These are phyloP conservation scores for Spodoptera litura DNA, from an alignment of 1,140 invertebrate species.

Conservation along the genomic window DNA sequence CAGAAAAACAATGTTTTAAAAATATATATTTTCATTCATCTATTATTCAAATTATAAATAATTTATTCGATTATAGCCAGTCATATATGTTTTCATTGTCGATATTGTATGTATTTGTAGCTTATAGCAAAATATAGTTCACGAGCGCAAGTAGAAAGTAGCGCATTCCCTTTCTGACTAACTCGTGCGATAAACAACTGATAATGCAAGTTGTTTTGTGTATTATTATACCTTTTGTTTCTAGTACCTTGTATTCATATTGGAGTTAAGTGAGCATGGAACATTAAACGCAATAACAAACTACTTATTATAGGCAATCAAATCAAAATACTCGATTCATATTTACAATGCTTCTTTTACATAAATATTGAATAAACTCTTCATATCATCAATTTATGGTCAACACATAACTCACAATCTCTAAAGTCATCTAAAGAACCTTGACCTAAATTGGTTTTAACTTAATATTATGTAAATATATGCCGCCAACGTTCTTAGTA, in stretches of 20 bases:
- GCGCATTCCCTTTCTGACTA: neutral
- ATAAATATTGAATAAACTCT: neutral
- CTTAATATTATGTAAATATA: conserved; percentile 71
- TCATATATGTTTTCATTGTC: too few species aligned
- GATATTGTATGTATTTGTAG: neutral
- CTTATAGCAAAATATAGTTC: neutral
- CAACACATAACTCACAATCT: neutral
- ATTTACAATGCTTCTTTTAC: too few species aligned
- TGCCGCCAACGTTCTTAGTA: conserved; percentile 60
- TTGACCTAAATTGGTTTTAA: conserved; percentile 71
- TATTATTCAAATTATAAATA: too few species aligned
- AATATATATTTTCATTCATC: too few species aligned
- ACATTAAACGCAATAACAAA: neutral
- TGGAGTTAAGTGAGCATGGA: neutral
- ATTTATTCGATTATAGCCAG: too few species aligned
- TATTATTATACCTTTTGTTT: neutral
- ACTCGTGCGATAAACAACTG: neutral
- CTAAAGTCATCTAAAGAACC: conserved; percentile 55
- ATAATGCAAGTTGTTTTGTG: neutral
- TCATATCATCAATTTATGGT: neutral
- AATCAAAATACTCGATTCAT: too few species aligned
- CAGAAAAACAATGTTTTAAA: too few species aligned
- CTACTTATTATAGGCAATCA: too few species aligned
- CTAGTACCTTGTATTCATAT: neutral
- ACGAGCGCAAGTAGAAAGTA: neutral